Conservation (phyloP, 2,113 vertebrate species). For the Egretta garzetta region DNA sequence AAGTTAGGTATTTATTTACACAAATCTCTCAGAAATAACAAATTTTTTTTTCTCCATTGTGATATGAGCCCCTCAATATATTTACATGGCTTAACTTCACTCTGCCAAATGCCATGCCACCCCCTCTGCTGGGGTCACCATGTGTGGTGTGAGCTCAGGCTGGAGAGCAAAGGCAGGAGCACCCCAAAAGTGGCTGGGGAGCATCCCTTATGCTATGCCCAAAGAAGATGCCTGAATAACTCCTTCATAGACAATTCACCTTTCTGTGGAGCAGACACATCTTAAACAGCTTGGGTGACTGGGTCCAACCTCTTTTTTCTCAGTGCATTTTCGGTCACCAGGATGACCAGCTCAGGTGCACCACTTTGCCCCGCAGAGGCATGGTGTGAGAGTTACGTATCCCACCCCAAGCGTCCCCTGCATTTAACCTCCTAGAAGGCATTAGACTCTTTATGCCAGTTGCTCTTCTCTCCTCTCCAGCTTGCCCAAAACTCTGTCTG, state of each 20-base stretch:
- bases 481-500: not conserved
- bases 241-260: not conserved
- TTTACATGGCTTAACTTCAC: not conserved
- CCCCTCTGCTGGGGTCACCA: not conserved
- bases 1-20: not conserved
- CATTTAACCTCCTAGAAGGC: not conserved
- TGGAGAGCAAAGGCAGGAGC: not conserved
- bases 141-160: rapidly evolving
- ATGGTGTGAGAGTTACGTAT: rapidly evolving
- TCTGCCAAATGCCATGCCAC: not conserved
- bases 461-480: not conserved
- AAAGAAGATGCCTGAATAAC: not conserved
- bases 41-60: not conserved
- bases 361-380: rapidly evolving
- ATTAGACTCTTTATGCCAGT: not conserved
- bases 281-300: not conserved
- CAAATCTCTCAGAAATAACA: not conserved
- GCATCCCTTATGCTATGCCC: not conserved
- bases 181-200: not conserved
- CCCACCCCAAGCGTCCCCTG: not conserved
- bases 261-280: not conserved
- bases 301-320: not conserved
- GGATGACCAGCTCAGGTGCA: not conserved
- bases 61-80: not conserved
- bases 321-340: not conserved